Base-by-base conservation (phyloP, 2,888 invertebrate species). In the Ornithoptera alexandrae region DNA sequence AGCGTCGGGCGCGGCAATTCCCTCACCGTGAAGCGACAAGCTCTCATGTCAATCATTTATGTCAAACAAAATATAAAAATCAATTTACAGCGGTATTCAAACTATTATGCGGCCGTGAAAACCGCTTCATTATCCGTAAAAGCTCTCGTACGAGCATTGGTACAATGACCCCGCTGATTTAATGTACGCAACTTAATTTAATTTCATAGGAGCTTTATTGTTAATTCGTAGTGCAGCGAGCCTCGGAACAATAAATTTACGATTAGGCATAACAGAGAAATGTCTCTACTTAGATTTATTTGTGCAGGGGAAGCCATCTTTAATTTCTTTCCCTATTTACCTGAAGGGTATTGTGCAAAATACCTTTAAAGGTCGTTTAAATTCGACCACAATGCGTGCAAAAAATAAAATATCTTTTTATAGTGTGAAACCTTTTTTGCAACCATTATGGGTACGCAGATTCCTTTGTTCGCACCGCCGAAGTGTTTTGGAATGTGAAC, bases 61-160 rank as follows among this genome's bases (percentile, higher is more conserved):
- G 93, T 93, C 92, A 93, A 93, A 93, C 93, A 92, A 92, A 92
- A 84, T 89, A 91, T 92, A 90, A 92, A 92, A 92, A 87, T 87
- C 85, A 89, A 92, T 92, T 91, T 87, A 88, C 84, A 82, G 77
- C 81, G 75, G 80, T 83, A 85, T 85, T 82, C 77, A 79, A 75
- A 78, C 84, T 77, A 86, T 90, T 87, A 89, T 90, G 89, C 76
- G 85, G 84, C 78, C 79, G 81, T 81, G 81, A 78, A 84, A 86
- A 91, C 82, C 80, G 85, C 92, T 92, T 90, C 92, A 93, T 92
- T 92, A 77, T 78, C 82, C 81, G 86, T 88, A 88, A 90, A 87
- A 81, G 82, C 81, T 76, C 81, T 81, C 77, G 79, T 81, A 80
- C 78, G 71, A 72, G 77, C 73, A 73, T 72, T 46, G 39, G 56